Conservation (phyloP, 1,140 invertebrate species). For the Trichoplusia ni region DNA sequence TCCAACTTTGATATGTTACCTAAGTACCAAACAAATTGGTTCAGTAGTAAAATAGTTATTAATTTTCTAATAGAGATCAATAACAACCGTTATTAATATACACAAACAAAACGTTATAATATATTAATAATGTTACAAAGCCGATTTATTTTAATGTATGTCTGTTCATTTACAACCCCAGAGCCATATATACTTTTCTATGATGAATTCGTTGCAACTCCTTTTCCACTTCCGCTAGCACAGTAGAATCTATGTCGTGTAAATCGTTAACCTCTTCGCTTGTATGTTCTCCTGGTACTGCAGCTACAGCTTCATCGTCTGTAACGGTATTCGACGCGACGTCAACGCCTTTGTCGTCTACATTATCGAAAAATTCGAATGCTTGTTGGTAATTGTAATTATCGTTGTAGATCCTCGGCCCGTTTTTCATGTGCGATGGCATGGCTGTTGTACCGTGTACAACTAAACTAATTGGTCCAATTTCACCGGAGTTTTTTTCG, state of each 20-base stretch:
- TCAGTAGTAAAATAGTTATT: no score
- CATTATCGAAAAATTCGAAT: slow-evolving; percentile 43
- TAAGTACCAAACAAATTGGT: no score
- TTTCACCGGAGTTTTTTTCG: slow-evolving; percentile 79
- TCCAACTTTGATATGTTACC: no score
- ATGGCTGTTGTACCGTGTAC: slow-evolving; percentile 86
- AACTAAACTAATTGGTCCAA: slow-evolving; percentile 83
- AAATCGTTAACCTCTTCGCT: slow-evolving; percentile 34
- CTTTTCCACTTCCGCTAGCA: slow-evolving; percentile 62
- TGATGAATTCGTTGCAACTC: slow-evolving; percentile 67
- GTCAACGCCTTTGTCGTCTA: slow-evolving; percentile 21
- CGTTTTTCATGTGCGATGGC: slow-evolving; percentile 84
- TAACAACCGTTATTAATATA: neutral
- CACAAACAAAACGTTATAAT: neutral
- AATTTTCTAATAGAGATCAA: neutral
- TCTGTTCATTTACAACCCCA: neutral
- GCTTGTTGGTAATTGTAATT: slow-evolving; percentile 72
- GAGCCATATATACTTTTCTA: slow-evolving; percentile 37
- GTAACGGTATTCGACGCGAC: slow-evolving; percentile 32
- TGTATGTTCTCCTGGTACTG: slow-evolving; percentile 51
- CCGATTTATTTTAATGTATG: neutral
- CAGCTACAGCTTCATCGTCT: slow-evolving; percentile 38
- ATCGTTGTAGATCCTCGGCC: slow-evolving; percentile 81
- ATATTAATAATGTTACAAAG: neutral
- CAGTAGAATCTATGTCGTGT: slow-evolving; percentile 47